These are phyloP conservation scores for Cancer borealis DNA, from an alignment of 2,888 invertebrate genomes.

Conservation along the genomic window DNA sequence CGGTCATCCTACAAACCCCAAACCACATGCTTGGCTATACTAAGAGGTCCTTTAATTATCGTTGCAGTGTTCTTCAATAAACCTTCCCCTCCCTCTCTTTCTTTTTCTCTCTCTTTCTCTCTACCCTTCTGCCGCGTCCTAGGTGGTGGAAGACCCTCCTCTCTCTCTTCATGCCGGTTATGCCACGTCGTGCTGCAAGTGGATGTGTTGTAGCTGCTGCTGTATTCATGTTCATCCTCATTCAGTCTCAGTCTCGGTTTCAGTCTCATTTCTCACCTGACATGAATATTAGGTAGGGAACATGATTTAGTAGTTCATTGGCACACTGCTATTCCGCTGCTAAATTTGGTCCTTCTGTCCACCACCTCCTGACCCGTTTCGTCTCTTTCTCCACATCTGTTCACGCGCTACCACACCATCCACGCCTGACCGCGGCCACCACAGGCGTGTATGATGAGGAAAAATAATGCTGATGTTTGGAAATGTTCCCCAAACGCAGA, in stretches of 20 bases:
- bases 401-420: neutral
- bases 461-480: neutral
- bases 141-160: too few species aligned
- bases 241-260: neutral
- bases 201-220: too few species aligned
- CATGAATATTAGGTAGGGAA: neutral
- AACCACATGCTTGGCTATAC: neutral
- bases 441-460: neutral
- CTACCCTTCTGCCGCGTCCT: too few species aligned
- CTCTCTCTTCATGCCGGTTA: too few species aligned
- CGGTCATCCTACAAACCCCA: neutral
- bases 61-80: too few species aligned
- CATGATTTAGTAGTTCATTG: neutral
- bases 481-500: neutral
- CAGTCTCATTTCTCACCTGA: neutral
- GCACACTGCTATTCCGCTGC: slow-evolving; percentile 15
- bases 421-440: neutral
- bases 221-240: too few species aligned
- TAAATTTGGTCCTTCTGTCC: neutral
- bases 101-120: too few species aligned
- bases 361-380: neutral
- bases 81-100: too few species aligned
- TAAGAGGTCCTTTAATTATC: too few species aligned
- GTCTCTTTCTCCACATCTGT: neutral
- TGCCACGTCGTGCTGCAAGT: too few species aligned